Conservation (phyloP, 1,140 invertebrate genomes). For the Melipona quadrifasciata region DNA sequence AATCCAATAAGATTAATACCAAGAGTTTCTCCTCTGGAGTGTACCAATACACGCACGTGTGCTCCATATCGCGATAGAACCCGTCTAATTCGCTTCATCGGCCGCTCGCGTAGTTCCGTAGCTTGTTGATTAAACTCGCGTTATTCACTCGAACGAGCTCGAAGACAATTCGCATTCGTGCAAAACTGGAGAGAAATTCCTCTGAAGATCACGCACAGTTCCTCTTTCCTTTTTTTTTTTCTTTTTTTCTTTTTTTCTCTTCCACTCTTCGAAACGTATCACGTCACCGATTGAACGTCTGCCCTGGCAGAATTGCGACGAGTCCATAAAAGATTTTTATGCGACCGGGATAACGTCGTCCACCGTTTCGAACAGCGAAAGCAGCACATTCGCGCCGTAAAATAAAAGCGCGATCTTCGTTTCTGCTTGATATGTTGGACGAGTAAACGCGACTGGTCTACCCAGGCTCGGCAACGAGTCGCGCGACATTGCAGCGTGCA, state of each 20-base stretch:
- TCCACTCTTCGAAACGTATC: too few species aligned
- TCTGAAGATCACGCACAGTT: background rate
- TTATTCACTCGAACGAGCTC: slow-evolving; percentile 67
- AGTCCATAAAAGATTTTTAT: slow-evolving; percentile 59
- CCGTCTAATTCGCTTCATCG: slow-evolving; percentile 55
- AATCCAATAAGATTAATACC: slow-evolving; percentile 46
- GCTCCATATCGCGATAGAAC: slow-evolving; percentile 44
- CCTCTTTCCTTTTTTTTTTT: background rate
- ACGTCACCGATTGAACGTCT: background rate
- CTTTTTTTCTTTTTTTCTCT: background rate
- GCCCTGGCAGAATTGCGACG: background rate
- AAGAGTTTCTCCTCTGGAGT: slow-evolving; percentile 46
- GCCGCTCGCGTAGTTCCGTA: slow-evolving; percentile 52
- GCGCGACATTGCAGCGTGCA: slow-evolving; percentile 6
- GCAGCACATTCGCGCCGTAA: slow-evolving; percentile 41
- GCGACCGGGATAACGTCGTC: slow-evolving; percentile 34
- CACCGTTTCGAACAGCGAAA: slow-evolving; percentile 34
- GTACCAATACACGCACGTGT: slow-evolving; percentile 40
- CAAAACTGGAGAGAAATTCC: background rate
- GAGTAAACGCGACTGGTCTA: background rate
- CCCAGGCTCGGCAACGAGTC: background rate
- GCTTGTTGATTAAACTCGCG: slow-evolving; percentile 68
- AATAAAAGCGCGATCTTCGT: slow-evolving; percentile 37
- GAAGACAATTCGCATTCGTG: slow-evolving; percentile 51
- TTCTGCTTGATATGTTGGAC: slow-evolving; percentile 9